phyloP scores from a whole-genome alignment of 1,140 invertebrate species.

The Lasaia peninsularis region DNA sequence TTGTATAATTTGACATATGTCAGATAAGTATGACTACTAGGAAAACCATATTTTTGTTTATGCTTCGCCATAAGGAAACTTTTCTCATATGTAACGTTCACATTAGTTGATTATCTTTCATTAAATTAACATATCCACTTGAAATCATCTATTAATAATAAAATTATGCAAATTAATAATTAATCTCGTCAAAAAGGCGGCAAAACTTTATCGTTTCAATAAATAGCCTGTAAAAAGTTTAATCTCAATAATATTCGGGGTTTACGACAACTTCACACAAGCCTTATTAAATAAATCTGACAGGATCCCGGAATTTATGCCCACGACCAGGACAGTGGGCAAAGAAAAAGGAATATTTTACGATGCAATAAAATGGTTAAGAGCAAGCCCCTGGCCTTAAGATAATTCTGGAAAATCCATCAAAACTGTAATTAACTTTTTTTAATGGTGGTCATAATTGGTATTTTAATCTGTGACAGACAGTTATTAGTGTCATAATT shows the following conservation, averaged over 20 bases:
- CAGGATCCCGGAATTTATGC: conserved; percentile 60
- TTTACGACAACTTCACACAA: conserved; percentile 68
- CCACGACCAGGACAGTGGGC: conserved; percentile 33
- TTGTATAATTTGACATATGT: no score
- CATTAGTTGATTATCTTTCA: no score
- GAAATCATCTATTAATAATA: no score
- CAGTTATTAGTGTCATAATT: conserved; percentile 16
- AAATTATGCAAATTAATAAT: no score
- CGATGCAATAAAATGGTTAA: conserved; percentile 49
- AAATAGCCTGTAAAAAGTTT: neutral
- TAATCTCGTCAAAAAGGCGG: no score
- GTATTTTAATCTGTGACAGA: conserved; percentile 17
- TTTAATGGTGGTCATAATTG: conserved; percentile 16
- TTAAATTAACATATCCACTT: no score
- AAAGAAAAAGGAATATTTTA: conserved; percentile 47
- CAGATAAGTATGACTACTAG: no score
- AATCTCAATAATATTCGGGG: conserved; percentile 54
- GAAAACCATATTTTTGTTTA: no score
- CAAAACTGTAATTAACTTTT: conserved; percentile 50
- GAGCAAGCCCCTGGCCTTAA: conserved; percentile 33
- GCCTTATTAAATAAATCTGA: conserved; percentile 66
- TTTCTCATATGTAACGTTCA: no score
- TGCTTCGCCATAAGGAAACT: no score
- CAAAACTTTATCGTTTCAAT: neutral
- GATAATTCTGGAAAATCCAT: conserved; percentile 46